Conservation (phyloP, 2,797 vertebrate genomes). For the Ctenopoma multispine region DNA sequence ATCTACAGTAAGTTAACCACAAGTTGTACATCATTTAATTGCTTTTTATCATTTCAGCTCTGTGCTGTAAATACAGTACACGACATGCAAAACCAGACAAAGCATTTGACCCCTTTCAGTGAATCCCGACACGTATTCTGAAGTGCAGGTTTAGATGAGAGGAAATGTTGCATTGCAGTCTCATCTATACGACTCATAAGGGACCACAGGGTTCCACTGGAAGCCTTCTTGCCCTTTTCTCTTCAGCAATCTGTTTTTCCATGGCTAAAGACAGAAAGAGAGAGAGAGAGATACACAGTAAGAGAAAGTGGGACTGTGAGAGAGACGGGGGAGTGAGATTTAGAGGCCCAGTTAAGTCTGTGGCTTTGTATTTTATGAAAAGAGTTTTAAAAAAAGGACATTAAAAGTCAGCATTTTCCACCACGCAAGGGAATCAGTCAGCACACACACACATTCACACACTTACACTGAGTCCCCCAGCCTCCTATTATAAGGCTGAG, state of each 20-base stretch:
- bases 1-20: too few species aligned
- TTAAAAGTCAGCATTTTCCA: constrained; percentile 86
- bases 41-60: too few species aligned
- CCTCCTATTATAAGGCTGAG: constrained; percentile 77
- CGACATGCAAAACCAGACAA: too few species aligned
- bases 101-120: too few species aligned
- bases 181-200: constrained; percentile 15
- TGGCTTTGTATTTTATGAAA: constrained; percentile 84
- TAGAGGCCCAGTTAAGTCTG: constrained; percentile 81
- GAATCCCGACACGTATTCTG: background rate
- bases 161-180: constrained; percentile 24
- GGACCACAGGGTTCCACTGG: constrained; percentile 50
- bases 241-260: constrained; percentile 71
- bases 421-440: constrained; percentile 66
- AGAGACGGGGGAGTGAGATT: constrained; percentile 67
- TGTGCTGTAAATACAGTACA: too few species aligned
- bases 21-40: too few species aligned
- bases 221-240: constrained; percentile 54
- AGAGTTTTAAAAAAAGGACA: constrained; percentile 71
- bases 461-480: constrained; percentile 49
- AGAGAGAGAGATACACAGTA: constrained; percentile 24
- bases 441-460: constrained; percentile 36
- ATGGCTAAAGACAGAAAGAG: constrained; percentile 49
- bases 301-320: constrained; percentile 58
- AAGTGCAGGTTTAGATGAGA: constrained; percentile 9